phyloP scores from a whole-genome alignment of 1,140 invertebrate species.

The Rhyzopertha dominica region DNA sequence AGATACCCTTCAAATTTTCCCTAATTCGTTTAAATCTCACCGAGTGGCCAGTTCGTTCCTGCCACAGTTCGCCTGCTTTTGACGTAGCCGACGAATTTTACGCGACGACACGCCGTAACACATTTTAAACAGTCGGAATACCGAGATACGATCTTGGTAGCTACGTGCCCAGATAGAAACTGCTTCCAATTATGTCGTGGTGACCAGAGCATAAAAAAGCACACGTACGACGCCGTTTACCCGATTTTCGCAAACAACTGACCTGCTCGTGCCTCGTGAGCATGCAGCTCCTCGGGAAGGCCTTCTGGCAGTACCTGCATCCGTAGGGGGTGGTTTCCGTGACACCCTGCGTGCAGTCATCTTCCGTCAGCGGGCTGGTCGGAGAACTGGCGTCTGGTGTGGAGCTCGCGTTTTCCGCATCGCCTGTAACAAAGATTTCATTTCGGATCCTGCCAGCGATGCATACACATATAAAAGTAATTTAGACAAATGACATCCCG shows the following conservation, averaged over 20 bases:
- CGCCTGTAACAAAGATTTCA: no score
- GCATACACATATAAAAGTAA: conserved; percentile 19
- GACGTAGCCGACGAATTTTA: conserved; percentile 1
- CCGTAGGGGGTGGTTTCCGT: conserved; percentile 58
- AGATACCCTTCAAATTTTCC: no score
- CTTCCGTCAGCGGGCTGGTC: conserved; percentile 55
- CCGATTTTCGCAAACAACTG: conserved; percentile 19
- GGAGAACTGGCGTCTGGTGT: no score
- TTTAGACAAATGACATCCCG: conserved; percentile 18
- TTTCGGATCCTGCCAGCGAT: no score
- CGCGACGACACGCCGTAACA: neutral
- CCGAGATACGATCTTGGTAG: conserved; percentile 3
- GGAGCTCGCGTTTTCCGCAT: no score
- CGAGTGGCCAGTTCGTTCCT: no score
- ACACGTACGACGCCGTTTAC: no score
- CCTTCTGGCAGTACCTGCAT: conserved; percentile 74
- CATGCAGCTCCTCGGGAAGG: conserved; percentile 79
- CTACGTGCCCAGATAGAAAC: no score
- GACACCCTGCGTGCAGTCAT: conserved; percentile 61
- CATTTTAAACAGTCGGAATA: conserved; percentile 2
- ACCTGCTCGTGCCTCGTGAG: conserved; percentile 94
- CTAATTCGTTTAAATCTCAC: no score
- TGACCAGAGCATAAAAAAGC: no score
- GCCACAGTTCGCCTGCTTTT: no score
- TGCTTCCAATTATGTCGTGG: no score